Evolutionary conservation across 2,888 invertebrate genomes (phyloP), one percentile per base, ranked within the genome.

Genomic region (Athrips mouffetella): DNA sequence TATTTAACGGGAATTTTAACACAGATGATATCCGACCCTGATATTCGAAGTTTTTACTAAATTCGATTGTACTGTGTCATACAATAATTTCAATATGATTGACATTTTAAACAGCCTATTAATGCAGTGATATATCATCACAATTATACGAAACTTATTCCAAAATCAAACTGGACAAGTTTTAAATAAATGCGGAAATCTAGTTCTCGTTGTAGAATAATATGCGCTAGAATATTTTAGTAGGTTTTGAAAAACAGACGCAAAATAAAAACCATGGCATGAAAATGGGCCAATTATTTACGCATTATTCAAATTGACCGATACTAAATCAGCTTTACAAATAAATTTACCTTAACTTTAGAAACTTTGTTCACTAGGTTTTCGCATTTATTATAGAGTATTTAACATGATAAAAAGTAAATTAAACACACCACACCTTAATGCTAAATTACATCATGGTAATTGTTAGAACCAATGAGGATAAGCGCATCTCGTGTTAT

Each of bases 401-500:
- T 55, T 49, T 37, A 40, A 44, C 51, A 54, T 47, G 44, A 48
- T 59, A 56, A 53, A 53, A 52, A 47, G 47, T 47, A 50, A 50
- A 73, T 68, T 71, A 73, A 76, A 77, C 81, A 87, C 83, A 85
- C 81, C 86, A 87, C 85, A 84, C 84, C 87, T 86, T 86, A 86
- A 67, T 63, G 63, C 83, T 84, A 87, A 42, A 65, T 72, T 79
- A 85, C 76, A 83, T 73, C 70, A 76, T 71, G 70, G 69, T 63
- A 70, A 67, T 66, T 52, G 74, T 77, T 76, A 78, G 70, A 70
- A 71, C 69, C 67, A 75, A 71, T 71, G 63, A 65, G 35, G 31
- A 60, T 67, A 62, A 72, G 65, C 65, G 63, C 65, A 63, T 21
- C 55, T 61, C 49, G 50, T 50, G 54, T 61, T 62, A 68, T 47